These are phyloP conservation scores for Gibbula magus DNA, from an alignment of 2,888 invertebrate species.

Conservation along the genomic window DNA sequence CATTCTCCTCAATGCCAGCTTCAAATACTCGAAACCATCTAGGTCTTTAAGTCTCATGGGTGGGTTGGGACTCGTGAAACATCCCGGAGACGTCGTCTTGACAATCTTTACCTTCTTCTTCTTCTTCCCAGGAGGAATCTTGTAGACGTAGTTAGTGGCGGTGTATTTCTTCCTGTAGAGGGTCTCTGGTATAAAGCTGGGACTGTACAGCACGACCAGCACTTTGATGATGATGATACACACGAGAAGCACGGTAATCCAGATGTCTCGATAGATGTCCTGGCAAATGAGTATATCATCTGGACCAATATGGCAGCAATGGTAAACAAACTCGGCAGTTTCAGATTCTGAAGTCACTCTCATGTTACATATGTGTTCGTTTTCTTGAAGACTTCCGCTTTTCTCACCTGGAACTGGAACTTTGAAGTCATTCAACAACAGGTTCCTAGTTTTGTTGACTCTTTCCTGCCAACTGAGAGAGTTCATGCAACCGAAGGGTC, in stretches of 20 bases:
- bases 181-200: constrained; percentile 52
- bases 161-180: constrained; percentile 44
- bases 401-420: constrained; percentile 19
- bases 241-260: constrained; percentile 51
- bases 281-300: constrained; percentile 34
- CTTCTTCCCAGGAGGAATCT: constrained; percentile 9
- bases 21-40: constrained; percentile 41
- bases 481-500: constrained; percentile 55
- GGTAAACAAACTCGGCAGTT: constrained; percentile 41
- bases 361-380: constrained; percentile 53
- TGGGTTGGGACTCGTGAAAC: constrained; percentile 30
- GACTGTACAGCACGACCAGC: constrained; percentile 58
- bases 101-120: constrained; percentile 17
- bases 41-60: constrained; percentile 34
- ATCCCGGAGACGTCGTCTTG: constrained; percentile 31
- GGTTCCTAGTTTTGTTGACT: constrained; percentile 39
- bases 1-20: constrained; percentile 38
- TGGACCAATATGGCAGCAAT: constrained; percentile 37
- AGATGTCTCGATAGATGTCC: constrained; percentile 44
- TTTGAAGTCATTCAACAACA: constrained; percentile 58
- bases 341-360: constrained; percentile 24
- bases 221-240: constrained; percentile 53
- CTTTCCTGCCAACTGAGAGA: constrained; percentile 31
- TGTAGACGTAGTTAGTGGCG: constrained; percentile 27
- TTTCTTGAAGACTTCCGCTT: constrained; percentile 29